Base-by-base conservation (phyloP, 2,888 invertebrate species). In the Embidobia sp. region DNA sequence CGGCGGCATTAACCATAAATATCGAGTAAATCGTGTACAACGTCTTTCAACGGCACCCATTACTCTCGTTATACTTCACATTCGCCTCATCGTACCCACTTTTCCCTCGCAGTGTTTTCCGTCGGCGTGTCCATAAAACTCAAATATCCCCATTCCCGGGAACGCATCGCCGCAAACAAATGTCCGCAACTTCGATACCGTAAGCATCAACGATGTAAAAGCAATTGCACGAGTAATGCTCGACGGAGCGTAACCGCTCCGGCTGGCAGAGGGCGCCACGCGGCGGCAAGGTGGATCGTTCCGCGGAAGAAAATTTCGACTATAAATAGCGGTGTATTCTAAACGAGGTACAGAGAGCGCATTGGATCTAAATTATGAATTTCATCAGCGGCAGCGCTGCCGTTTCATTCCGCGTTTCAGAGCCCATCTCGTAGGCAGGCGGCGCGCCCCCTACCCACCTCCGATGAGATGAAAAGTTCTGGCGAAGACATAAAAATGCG, bases 351-450 rank as follows among this genome's bases (percentile, higher is more conserved):
- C 87, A 83, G 85, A 83, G 85, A 85, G 86, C 87, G 88, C 89
- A 89, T 89, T 89, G 89, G 89, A 88, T 88, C 89, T 89, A 89
- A 89, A 89, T 89, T 89, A 89, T 89, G 89, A 89, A 89, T 89
- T 89, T 89, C 89, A 89, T 89, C 89, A 89, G 88, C 88, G 85
- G 86, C 87, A 88, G 87, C 87, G 53, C 87, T 87, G 87, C 88
- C 88, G 88, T 88, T 88, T 88, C 88, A 88, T 88, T 88, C 85
- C 86, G 83, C 87, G 84, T 85, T 86, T 87, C 85, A 85, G 83
- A 77, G 70, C 66, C 79, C 69, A 79, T 75, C 72, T 70, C 74
- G 67, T 55, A 78, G 79, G 63, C 77, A 48, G 72, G 70, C 70
- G 64, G 66, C 37, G 75, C 55, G 63, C 61, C 78, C 73, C 75